Evolutionary conservation across 2,113 vertebrate genomes (phyloP), one percentile per base, ranked within the genome.

Genomic region (Melanerpes formicivorus): DNA sequence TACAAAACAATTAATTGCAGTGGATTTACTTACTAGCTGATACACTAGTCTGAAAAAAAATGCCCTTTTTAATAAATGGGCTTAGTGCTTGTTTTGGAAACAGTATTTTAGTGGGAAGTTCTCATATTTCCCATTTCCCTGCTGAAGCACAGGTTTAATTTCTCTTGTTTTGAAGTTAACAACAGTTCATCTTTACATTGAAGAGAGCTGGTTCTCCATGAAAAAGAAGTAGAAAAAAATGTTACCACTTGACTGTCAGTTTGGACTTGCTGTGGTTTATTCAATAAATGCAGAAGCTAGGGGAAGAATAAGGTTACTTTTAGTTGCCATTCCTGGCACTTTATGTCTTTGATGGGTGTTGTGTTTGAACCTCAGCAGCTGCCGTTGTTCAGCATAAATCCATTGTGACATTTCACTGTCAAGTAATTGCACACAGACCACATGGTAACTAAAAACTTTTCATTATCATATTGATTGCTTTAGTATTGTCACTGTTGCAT

Each of bases 1-100:
- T 84, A 44, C 84, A 88, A 73, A 93, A 88, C 95, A 95, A 95
- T 93, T 85, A 93, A 83, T 77, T 90, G 64, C 37, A 12, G 32
- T 59, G 74, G 50, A 18, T 83, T 82, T 86, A n/a, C 72, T 93
- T 85, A 79, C 48, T 90, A 46, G 40, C 56, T 90, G 85, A 69
- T 79, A 27, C 1, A 9, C 40, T 79, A 46, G 44, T 30, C 50
- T 83, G 67, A 29, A 50, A 56, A 56, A 85, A 88, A 48, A 11
- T 2, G 0, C 1, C 3, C 10, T 44, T 16, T 58, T 32, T 60
- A 2, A 6, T 14, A 72, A 56, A 37, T 17, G 13, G 22, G 8
- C 7, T 1, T 55, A 10, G 23, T 59, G 17, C 26, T 90, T 80
- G 15, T 48, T 95, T 87, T 62, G 23, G 75, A 75, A 81, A 22